phyloP scores from a whole-genome alignment of 2,888 invertebrate genomes.

The Tetrapedia diversipes region DNA sequence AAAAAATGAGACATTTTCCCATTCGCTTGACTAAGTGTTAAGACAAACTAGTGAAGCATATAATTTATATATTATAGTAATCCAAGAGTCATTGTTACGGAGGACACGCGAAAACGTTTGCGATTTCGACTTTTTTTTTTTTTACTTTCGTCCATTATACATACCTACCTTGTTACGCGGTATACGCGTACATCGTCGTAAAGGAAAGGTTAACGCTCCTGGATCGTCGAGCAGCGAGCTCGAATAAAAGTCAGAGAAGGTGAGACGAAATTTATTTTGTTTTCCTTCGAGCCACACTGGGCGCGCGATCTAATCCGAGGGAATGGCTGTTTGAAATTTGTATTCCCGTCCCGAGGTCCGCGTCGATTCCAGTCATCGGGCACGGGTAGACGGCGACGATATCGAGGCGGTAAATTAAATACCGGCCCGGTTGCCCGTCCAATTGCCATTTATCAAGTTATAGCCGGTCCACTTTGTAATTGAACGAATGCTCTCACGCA shows the following conservation, averaged over 20 bases:
- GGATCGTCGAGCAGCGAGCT: neutral
- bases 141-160: no score
- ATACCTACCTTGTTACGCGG: no score
- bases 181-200: no score
- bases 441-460: conserved; percentile 39
- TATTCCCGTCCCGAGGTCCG: conserved; percentile 5
- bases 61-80: no score
- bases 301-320: conserved; percentile 13
- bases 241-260: neutral
- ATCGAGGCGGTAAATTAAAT: conserved; percentile 32
- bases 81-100: no score
- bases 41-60: no score
- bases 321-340: conserved; percentile 21
- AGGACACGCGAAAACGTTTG: no score
- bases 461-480: conserved; percentile 40
- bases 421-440: neutral
- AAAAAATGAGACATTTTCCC: no score
- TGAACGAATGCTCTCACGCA: conserved; percentile 26
- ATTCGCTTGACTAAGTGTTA: no score
- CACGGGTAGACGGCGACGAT: neutral
- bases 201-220: neutral
- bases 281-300: neutral
- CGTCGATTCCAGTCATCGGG: conserved; percentile 9
- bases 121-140: no score
- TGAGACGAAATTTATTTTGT: conserved; percentile 1